phyloP scores from a whole-genome alignment of 1,140 invertebrate species.

The Dryas iulia region DNA sequence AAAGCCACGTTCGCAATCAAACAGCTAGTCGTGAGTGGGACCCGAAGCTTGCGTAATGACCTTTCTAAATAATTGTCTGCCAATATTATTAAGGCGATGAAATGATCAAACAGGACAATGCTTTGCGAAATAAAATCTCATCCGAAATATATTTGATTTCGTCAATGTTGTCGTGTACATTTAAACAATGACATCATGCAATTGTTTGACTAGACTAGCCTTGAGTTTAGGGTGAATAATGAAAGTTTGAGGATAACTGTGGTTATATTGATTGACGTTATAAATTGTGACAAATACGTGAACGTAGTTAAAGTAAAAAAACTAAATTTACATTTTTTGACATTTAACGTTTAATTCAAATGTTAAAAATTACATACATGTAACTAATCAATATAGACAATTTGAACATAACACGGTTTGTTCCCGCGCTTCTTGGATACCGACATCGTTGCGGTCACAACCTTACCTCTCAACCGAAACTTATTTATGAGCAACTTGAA shows the following conservation, averaged over 20 bases:
- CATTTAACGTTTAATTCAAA: too few species aligned
- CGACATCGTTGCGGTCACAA: too few species aligned
- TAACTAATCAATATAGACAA: too few species aligned
- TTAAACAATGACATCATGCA: neutral
- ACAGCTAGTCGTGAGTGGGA: constrained; percentile 30
- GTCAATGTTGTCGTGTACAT: neutral
- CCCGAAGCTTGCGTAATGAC: constrained; percentile 27
- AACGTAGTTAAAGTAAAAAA: neutral
- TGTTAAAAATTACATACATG: too few species aligned
- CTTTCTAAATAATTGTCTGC: constrained; percentile 38
- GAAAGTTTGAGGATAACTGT: neutral
- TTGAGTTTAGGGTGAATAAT: neutral
- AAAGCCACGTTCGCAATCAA: constrained; percentile 32
- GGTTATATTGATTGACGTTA: too few species aligned
- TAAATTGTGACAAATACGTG: too few species aligned
- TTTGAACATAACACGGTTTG: too few species aligned
- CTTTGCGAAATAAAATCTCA: constrained; percentile 9
- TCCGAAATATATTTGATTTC: neutral
- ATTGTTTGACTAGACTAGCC: neutral
- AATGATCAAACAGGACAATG: constrained; percentile 27
- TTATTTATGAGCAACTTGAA: too few species aligned
- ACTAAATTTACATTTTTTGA: too few species aligned
- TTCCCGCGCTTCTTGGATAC: too few species aligned
- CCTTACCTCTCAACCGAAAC: too few species aligned
- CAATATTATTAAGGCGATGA: constrained; percentile 31